Conservation (phyloP, 2,113 vertebrate genomes). For the Nipponia nippon region DNA sequence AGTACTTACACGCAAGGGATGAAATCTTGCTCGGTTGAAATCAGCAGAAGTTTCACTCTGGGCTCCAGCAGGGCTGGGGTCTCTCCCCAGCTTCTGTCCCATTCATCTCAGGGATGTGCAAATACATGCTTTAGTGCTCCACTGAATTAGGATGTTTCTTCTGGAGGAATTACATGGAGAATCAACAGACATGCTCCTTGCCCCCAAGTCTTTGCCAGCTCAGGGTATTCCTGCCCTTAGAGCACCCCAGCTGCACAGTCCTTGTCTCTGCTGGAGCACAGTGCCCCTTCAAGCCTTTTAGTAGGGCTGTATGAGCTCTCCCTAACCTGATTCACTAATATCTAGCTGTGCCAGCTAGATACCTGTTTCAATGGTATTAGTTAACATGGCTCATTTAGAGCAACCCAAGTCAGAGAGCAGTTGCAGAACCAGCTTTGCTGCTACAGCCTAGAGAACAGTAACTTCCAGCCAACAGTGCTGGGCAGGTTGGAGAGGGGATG, state of each 20-base stretch:
- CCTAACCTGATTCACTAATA: background rate
- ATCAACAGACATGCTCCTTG: background rate
- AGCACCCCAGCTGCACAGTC: background rate
- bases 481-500: background rate
- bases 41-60: background rate
- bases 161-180: background rate
- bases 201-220: background rate
- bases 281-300: background rate
- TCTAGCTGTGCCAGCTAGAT: background rate
- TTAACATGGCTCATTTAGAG: background rate
- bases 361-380: background rate
- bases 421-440: background rate
- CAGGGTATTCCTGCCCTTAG: background rate
- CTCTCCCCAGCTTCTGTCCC: background rate
- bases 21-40: background rate
- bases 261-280: background rate
- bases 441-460: background rate
- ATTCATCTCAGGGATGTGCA: background rate
- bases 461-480: background rate
- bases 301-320: background rate
- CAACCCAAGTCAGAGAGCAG: background rate
- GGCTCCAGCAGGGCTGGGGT: background rate
- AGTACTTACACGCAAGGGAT: background rate
- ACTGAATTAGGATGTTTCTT: background rate
- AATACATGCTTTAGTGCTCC: background rate